Base-by-base conservation (phyloP, 2,113 vertebrate genomes). In the Hymenochirus boettgeri region DNA sequence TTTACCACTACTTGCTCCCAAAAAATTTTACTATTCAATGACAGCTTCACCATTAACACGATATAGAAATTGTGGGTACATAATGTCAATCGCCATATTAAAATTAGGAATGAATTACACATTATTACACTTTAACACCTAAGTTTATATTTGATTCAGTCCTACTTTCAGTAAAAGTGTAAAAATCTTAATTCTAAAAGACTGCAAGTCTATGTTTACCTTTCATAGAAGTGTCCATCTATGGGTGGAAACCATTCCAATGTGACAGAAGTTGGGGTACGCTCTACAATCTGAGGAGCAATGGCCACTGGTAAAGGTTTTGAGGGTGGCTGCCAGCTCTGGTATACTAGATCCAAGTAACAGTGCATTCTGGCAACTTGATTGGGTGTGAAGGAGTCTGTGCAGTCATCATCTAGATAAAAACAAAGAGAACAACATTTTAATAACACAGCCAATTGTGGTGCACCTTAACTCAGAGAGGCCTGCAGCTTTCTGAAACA, bases 331-430 rank as follows among this genome's bases (percentile, higher is more conserved):
- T 96, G 95, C 96, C 96, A 99, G 71, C 88, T 87, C 80, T 96
- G 94, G 76, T 98, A 99, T 53, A 97, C 86, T 1, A 98, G 88
- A 74, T 99, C 96, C 86, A 99, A 75, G 84, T 99, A 99, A 76
- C 96, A 99, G 77, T 99, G 96, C 96, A 99, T 99, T 75, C 96
- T 89, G 24, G 96, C 91, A 29, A 98, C 92, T 76, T 99, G 96
- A 84, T 99, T 99, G 75, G 92, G 88, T 0, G 95, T 99, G 88
- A 99, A 99, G 65, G 95, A 97, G 81, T 98, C 79, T 0, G 96
- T 98, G 72, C 96, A 99, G 80, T 95, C 89, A 13, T 98, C 96
- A 0, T 99, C 96, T 99, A 82, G 3, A 79, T 81, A 57, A 25
- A 69, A 48, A 7, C 0, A 13, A 1, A 73, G 42, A 80, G 4